phyloP scores from a whole-genome alignment of 2,888 invertebrate species.

The Miltochrista miniata region DNA sequence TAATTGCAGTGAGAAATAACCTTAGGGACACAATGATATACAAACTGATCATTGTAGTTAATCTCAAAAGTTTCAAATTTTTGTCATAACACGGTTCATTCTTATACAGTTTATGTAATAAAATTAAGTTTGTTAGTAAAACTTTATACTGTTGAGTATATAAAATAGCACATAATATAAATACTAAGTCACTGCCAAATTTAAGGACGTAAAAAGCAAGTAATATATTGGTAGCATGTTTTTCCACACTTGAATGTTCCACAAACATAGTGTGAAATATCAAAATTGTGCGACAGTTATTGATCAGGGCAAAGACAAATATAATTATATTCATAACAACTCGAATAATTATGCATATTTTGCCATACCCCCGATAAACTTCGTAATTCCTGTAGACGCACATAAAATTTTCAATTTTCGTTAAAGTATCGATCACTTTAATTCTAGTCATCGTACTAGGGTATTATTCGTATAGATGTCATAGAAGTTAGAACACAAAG shows the following conservation, averaged over 20 bases:
- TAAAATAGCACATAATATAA: neutral
- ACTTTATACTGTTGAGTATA: neutral
- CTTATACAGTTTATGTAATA: neutral
- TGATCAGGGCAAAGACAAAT: neutral
- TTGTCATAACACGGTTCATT: neutral
- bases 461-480: neutral
- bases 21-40: neutral
- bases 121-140: neutral
- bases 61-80: neutral
- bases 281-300: neutral
- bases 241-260: neutral
- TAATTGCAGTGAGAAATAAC: neutral
- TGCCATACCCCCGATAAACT: neutral
- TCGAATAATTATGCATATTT: neutral
- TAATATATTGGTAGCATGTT: neutral
- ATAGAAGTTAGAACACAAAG: neutral
- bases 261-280: neutral
- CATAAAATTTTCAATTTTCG: slow-evolving; percentile 1
- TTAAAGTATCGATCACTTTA: neutral
- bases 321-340: neutral
- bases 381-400: neutral
- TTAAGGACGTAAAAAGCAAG: neutral
- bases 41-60: neutral
- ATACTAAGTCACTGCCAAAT: neutral
- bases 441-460: neutral